Evolutionary conservation across 2,888 invertebrate species (phyloP).

Genomic region (Maniola hyperantus): DNA sequence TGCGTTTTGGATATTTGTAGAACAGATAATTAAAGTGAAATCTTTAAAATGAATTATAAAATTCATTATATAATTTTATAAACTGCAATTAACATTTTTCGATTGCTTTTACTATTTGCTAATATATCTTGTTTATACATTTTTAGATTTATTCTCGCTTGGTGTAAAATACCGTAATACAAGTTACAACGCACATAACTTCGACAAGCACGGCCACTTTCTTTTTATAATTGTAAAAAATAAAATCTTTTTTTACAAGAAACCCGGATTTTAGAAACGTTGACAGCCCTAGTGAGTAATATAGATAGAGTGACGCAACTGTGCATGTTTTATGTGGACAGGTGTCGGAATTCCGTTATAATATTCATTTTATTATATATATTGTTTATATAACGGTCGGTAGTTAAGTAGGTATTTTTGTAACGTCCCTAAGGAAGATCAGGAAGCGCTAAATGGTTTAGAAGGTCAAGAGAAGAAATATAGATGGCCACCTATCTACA

Average conservation of each 20-base stretch:
- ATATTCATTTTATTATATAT: constrained; percentile 33
- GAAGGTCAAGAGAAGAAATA: no score
- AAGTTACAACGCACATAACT: no score
- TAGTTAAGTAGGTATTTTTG: constrained; percentile 23
- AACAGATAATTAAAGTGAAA: no score
- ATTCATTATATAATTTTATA: no score
- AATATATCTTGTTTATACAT: no score
- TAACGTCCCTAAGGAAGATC: constrained; percentile 23
- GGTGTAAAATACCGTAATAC: no score
- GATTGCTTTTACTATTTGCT: no score
- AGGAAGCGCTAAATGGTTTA: neutral
- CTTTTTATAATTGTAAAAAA: neutral
- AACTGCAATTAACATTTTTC: no score
- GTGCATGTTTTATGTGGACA: constrained; percentile 51
- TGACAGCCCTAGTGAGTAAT: constrained; percentile 10
- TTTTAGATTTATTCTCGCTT: no score
- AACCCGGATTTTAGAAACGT: neutral
- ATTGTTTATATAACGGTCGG: constrained; percentile 16
- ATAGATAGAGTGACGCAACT: constrained; percentile 42
- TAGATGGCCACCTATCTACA: no score
- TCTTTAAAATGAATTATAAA: no score
- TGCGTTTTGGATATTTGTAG: no score
- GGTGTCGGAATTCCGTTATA: constrained; percentile 46
- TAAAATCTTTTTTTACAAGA: neutral
- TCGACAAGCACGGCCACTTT: neutral